Conservation (phyloP, 1,140 invertebrate genomes). For the Orussus abietinus region DNA sequence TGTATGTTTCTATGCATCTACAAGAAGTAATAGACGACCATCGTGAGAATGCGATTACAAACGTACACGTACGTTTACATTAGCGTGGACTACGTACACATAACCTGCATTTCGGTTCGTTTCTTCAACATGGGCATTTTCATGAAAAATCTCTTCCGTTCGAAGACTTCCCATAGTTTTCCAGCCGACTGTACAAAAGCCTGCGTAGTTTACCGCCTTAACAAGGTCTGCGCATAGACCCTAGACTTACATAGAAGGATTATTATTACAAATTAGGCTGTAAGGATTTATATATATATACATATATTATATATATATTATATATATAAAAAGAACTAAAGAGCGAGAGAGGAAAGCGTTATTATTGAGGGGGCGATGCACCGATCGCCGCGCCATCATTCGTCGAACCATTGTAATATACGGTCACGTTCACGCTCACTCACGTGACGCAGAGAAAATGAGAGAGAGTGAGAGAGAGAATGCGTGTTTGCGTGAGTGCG, state of each 20-base stretch:
- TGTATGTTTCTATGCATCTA: no score
- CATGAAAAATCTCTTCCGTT: no score
- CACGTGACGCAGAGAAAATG: no score
- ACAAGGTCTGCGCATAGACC: conserved; percentile 42
- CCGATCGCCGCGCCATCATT: conserved; percentile 36
- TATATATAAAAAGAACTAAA: conserved; percentile 17
- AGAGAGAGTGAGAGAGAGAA: conserved; percentile 10
- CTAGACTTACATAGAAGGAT: conserved; percentile 37
- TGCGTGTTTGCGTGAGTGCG: conserved; percentile 7
- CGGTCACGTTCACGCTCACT: conserved; percentile 19
- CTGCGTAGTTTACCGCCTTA: conserved; percentile 47
- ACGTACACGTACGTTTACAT: no score
- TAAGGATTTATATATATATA: conserved; percentile 32
- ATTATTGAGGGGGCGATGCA: conserved; percentile 19
- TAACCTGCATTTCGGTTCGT: no score
- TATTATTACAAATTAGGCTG: conserved; percentile 35
- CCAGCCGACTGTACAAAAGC: conserved; percentile 48
- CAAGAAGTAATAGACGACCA: no score
- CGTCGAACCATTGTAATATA: conserved; percentile 36
- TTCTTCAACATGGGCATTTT: no score
- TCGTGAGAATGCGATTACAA: no score
- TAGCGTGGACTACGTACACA: no score
- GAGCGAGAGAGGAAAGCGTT: conserved; percentile 18
- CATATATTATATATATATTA: conserved; percentile 22
- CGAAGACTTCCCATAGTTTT: conserved; percentile 44